Conservation (phyloP, 2,113 vertebrate species). For the Pardalotus punctatus region DNA sequence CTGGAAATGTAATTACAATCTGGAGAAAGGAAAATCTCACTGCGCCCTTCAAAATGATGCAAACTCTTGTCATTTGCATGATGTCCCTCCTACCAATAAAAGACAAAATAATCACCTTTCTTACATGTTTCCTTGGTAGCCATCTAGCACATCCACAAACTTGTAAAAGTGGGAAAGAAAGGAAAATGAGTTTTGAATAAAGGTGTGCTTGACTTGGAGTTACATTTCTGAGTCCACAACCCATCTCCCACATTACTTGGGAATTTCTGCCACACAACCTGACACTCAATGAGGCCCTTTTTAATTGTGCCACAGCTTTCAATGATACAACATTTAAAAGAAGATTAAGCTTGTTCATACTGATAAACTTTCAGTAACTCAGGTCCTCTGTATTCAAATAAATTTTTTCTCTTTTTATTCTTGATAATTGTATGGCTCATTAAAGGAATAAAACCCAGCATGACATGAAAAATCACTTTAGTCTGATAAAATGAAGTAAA, state of each 20-base stretch:
- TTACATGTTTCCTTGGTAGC: neutral
- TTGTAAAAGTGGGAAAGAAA: fast-evolving
- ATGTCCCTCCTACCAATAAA: neutral
- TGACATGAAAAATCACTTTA: slow-evolving; percentile 12
- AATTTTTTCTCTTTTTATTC: neutral
- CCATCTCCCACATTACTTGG: fast-evolving
- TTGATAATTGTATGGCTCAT: neutral
- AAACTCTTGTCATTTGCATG: neutral
- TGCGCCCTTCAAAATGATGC: neutral
- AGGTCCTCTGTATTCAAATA: neutral
- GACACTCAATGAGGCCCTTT: neutral
- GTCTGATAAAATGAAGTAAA: neutral
- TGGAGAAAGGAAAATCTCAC: neutral
- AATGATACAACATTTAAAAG: neutral
- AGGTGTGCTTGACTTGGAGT: neutral
- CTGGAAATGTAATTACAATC: slow-evolving; percentile 25
- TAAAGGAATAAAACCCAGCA: slow-evolving; percentile 9
- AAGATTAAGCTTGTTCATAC: neutral
- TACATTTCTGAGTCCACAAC: neutral
- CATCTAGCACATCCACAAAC: neutral
- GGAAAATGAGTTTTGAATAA: neutral
- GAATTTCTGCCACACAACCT: neutral
- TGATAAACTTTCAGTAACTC: neutral
- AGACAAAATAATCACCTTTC: neutral
- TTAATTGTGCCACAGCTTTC: neutral